Evolutionary conservation across 2,113 vertebrate species (phyloP).

Genomic region (Carettochelys insculpta): DNA sequence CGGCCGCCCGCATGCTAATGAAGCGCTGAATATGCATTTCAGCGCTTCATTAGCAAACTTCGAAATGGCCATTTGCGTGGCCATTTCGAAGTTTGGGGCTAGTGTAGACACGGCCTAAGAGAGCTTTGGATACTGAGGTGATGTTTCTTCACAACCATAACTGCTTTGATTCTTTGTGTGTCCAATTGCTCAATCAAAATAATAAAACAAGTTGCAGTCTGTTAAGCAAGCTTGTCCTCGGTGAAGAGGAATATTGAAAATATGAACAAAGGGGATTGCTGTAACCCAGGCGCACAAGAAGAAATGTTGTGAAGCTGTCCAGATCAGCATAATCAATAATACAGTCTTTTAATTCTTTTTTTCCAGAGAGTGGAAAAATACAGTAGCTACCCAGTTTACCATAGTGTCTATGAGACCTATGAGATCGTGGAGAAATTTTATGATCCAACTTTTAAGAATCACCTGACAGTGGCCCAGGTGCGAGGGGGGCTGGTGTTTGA

Average conservation of each 20-base stretch:
- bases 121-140: not conserved
- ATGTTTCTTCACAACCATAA: not conserved
- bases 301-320: not conserved
- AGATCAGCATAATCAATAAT: not conserved
- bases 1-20: no score
- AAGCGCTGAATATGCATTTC: no score
- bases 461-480: constrained; percentile 86
- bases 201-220: not conserved
- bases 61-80: no score
- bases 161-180: not conserved
- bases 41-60: no score
- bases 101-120: not conserved
- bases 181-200: not conserved
- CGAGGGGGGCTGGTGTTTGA: constrained; percentile 88
- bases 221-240: not conserved
- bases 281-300: not conserved
- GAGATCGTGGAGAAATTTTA: constrained; percentile 93
- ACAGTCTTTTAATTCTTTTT: not conserved
- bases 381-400: constrained; percentile 93
- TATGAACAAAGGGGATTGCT: not conserved
- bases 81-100: no score
- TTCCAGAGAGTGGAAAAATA: constrained; percentile 84
- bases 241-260: not conserved
- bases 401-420: constrained; percentile 94
- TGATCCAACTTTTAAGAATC: constrained; percentile 89